Evolutionary conservation across 2,888 invertebrate genomes (phyloP), one percentile per base, ranked within the genome.

Genomic region (Chaetogeoica ovagalla): DNA sequence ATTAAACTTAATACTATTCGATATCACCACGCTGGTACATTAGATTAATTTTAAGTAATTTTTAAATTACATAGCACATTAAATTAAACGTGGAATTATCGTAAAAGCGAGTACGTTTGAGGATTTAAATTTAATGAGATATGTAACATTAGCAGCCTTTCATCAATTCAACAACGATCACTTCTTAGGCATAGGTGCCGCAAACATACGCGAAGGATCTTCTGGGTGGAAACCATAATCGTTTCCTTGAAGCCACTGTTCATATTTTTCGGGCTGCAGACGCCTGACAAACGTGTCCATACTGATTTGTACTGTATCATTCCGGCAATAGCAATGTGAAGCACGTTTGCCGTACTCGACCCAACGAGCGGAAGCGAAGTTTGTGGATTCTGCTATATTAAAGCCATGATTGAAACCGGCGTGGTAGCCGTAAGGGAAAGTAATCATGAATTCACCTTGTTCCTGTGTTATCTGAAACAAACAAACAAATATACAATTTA

Each of bases 351-450:
- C 99, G 87, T 97, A 99, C 86, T 99, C 99, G 19, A 99, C 94
- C 99, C 99, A 99, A 82, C 99, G 89, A 8, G 93, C 92, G 76
- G 95, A 92, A 1, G 99, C 99, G 88, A 99, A 99, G 88, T 99
- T 99, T 0, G 99, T 99, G 0, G 98, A 97, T 86, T 99, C 99
- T 0, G 99, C 99, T 86, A 97, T 94, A 86, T 99, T 99, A 86
- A 96, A 99, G 1, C 99, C 99, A 86, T 97, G 96, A 87, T 99
- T 99, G 85, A 97, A 99, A 0, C 99, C 94, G 82, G 98, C 95
- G 87, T 99, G 99, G 86, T 99, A 99, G 0, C 97, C 98, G 87
- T 94, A 97, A 0, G 99, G 99, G 87, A 99, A 99, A 0, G 99
- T 99, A 62, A 99, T 97, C 93, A 99, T 98, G 83, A 99, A 96